Evolutionary conservation across 2,888 invertebrate genomes (phyloP).

Genomic region (Coenonympha arcania): DNA sequence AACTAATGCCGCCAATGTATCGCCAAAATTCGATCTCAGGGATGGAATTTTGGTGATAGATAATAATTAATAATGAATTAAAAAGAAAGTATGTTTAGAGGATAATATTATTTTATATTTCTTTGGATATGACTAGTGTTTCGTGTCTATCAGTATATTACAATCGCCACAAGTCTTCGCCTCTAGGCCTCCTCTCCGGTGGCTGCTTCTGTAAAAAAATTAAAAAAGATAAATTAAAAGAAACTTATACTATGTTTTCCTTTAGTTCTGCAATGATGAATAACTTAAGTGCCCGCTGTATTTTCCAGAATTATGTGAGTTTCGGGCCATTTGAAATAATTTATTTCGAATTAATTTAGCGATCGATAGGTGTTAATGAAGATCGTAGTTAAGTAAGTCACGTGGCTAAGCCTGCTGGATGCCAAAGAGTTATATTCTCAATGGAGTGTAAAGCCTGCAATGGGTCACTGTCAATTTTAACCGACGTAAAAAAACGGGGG

Average conservation of each 20-base stretch:
- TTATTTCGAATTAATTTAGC: too few species aligned
- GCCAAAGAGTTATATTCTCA: too few species aligned
- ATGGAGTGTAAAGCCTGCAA: too few species aligned
- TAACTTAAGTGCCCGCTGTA: too few species aligned
- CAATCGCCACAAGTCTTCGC: constrained; percentile 43
- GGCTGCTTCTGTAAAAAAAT: constrained; percentile 39
- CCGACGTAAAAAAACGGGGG: too few species aligned
- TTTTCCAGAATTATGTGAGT: too few species aligned
- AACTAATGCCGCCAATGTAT: constrained; percentile 43
- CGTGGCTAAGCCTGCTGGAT: too few species aligned
- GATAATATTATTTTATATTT: constrained; percentile 16
- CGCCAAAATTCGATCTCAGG: constrained; percentile 39
- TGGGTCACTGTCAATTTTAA: too few species aligned
- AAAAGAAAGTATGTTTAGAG: constrained; percentile 10
- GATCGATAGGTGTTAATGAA: too few species aligned
- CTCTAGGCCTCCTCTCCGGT: constrained; percentile 61
- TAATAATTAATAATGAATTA: background rate
- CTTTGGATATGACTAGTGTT: constrained; percentile 39
- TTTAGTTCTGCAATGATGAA: too few species aligned
- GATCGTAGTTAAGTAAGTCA: too few species aligned
- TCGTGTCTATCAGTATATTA: constrained; percentile 38
- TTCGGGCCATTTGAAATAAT: too few species aligned
- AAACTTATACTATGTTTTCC: background rate
- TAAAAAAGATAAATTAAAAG: background rate
- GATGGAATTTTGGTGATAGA: background rate